Conservation (phyloP, 2,888 invertebrate species). For the Cetonia aurata region DNA sequence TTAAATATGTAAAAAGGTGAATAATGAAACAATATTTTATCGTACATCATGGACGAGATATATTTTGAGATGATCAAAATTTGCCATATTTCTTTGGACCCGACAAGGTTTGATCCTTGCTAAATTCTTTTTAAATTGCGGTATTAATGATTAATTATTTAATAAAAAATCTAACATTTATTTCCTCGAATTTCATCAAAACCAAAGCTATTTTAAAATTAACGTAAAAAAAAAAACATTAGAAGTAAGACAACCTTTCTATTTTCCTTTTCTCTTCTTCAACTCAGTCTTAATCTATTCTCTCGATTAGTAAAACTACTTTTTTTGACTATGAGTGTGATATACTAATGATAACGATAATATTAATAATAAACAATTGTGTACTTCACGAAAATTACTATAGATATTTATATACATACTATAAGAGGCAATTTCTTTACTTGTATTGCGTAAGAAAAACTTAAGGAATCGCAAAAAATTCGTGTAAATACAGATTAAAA, state of each 20-base stretch:
- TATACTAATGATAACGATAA: constrained; percentile 27
- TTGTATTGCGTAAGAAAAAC: not conserved
- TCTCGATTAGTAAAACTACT: not conserved
- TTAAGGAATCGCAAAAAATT: not conserved
- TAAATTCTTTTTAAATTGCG: no score
- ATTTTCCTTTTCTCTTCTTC: not conserved
- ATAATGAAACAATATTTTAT: constrained; percentile 30
- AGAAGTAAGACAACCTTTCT: no score
- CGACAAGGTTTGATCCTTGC: no score
- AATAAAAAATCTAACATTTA: no score
- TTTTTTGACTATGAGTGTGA: constrained; percentile 36
- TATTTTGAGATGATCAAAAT: no score
- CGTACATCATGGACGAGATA: not conserved
- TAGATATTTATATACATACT: not conserved
- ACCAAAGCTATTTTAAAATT: no score
- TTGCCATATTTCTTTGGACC: no score
- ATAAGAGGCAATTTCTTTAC: not conserved
- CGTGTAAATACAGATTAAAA: no score
- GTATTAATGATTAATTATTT: no score
- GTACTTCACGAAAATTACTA: not conserved
- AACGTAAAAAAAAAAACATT: no score
- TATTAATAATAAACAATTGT: not conserved
- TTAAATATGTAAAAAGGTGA: constrained; percentile 11
- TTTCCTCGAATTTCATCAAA: no score
- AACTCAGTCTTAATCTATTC: not conserved